phyloP scores from a whole-genome alignment of 2,888 invertebrate genomes.

The Choristoneura rosaceana region DNA sequence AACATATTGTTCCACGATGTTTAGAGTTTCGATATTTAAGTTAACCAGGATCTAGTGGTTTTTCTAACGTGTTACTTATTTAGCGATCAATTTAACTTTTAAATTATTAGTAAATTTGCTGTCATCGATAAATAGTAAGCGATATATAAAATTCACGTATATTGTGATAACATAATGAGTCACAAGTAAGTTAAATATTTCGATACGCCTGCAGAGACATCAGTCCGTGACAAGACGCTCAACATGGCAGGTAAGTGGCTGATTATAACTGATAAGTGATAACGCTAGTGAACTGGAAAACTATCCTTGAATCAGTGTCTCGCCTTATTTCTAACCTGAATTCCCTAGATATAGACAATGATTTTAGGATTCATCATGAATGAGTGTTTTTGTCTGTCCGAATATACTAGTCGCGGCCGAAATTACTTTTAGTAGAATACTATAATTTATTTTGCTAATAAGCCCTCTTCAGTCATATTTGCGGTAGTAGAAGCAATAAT shows the following conservation, averaged over 20 bases:
- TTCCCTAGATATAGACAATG: not conserved
- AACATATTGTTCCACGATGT: not conserved
- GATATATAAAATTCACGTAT: slow-evolving; percentile 27
- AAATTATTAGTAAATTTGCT: not conserved
- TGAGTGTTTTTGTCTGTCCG: not conserved
- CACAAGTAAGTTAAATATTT: slow-evolving; percentile 48
- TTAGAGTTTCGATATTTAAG: not conserved
- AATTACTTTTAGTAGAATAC: not conserved
- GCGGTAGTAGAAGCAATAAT: not conserved
- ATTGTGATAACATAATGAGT: slow-evolving; percentile 31
- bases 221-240: slow-evolving; percentile 51
- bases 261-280: slow-evolving; percentile 53
- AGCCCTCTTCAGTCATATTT: not conserved
- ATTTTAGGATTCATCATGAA: not conserved
- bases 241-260: slow-evolving; percentile 61
- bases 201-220: slow-evolving; percentile 43
- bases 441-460: not conserved
- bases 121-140: slow-evolving; percentile 11
- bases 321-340: slow-evolving; percentile 6
- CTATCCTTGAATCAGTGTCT: slow-evolving; percentile 15
- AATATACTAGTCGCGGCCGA: not conserved
- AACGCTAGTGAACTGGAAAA: slow-evolving; percentile 45
- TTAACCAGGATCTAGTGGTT: not conserved
- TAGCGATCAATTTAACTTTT: not conserved
- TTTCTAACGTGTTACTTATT: not conserved